A percentile compares a stretch with the other conserved stretches of the same genome.
Evolutionary conservation across 2,113 vertebrate species (phyloP).

Genomic region (Pontoporia blainvillei): DNA sequence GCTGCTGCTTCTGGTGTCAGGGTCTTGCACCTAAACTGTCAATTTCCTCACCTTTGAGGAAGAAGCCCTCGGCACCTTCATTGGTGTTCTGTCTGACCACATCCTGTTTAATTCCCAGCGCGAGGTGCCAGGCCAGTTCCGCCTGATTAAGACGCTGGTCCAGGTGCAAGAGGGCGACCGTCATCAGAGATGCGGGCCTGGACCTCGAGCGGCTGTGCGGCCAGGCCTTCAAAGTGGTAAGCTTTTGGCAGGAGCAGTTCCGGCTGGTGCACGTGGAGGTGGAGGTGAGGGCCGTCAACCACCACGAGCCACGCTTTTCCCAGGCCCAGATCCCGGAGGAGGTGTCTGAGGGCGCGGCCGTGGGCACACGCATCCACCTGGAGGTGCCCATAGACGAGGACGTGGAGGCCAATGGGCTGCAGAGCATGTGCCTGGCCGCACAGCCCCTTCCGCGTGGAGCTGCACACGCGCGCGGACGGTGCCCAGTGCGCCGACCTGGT

Average conservation of each 20-base stretch:
- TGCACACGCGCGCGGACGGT: conserved; percentile 91
- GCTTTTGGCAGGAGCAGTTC: conserved; percentile 92
- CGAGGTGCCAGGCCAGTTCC: conserved; percentile 74
- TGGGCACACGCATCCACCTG: conserved; percentile 89
- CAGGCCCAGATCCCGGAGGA: conserved; percentile 87
- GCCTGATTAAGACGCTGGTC: conserved; percentile 83
- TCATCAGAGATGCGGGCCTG: conserved; percentile 87
- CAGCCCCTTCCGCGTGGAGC: conserved; percentile 92
- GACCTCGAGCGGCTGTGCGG: conserved; percentile 92
- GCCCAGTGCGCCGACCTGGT: conserved; percentile 94
- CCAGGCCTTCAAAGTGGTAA: conserved; percentile 92
- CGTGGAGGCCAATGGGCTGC: conserved; percentile 91
- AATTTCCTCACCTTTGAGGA: conserved; percentile 81
- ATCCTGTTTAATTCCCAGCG: conserved; percentile 76
- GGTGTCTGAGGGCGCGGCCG: conserved; percentile 89
- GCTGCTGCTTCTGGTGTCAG: not conserved
- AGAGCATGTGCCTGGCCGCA: conserved; percentile 93
- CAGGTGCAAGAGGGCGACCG: conserved; percentile 88
- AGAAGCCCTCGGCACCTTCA: conserved; percentile 74
- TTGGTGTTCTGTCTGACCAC: conserved; percentile 76
- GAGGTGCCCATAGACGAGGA: conserved; percentile 91
- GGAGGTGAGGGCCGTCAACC: conserved; percentile 93
- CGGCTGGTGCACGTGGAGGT: conserved; percentile 94
- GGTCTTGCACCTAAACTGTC: conserved; percentile 61
- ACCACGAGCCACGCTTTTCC: conserved; percentile 92